Evolutionary conservation across 2,888 invertebrate genomes (phyloP), one percentile per base, ranked within the genome.

Genomic region (Macrophya alboannulata): DNA sequence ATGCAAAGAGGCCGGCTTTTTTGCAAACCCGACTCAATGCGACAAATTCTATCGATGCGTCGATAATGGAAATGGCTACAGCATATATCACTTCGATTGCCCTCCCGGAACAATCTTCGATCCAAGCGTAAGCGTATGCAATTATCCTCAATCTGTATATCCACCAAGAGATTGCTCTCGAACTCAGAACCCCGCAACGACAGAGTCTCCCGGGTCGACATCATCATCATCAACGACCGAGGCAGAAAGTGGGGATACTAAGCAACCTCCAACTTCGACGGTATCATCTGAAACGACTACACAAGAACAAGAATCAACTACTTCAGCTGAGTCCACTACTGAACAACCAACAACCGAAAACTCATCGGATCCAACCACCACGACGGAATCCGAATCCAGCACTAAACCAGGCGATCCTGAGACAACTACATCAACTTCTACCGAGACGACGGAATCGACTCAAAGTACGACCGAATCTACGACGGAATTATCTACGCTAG

Each of bases 71-170:
- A 95, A 95, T 86, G 95, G 95, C 21, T 96, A 95, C 90, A 96
- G 96, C 83, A 94, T 96, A 9, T 96, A 95, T 91, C 94, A 96
- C 90, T 97, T 96, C 91, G 95, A 95, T 72, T 97, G 97, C 90
- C 95, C 95, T 17, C 95, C 95, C 86, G 96, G 96, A 48, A 97
- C 97, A 0, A 96, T 97, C 88, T 97, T 96, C 95, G 97, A 97
- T 93, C 95, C 96, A 43, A 94, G 95, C 77, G 91, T 96, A 81
- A 95, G 95, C 87, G 95, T 96, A 3, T 97, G 97, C 91, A 97
- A 97, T 92, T 94, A 96, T 89, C 95, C 95, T 88, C 95, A 95
- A 86, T 95, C 96, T 9, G 95, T 96, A 21, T 95, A 96, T 90
- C 96, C 96, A n/a, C 94, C 90, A 0, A 90, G 92, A 88, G 88